Percentiles rank a stretch among this genome's conserved stretches.
Conservation (phyloP, 2,888 invertebrate species). For the Incurvaria masculella region DNA sequence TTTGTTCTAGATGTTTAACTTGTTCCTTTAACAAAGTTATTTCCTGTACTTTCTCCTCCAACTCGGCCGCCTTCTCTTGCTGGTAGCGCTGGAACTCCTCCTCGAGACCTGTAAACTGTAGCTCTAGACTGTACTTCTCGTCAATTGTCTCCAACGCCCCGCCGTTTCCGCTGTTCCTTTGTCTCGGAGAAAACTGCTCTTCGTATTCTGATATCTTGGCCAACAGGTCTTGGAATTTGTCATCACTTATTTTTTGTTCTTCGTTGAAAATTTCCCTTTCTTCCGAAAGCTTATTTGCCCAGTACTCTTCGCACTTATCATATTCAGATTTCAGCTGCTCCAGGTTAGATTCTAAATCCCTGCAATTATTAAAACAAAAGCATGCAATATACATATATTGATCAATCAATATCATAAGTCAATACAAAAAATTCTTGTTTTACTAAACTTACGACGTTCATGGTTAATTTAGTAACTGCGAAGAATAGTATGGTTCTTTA, state of each 20-base stretch:
- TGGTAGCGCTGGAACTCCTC: slow-evolving; percentile 63
- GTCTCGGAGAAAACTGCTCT: slow-evolving; percentile 61
- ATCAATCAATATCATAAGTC: too few relatives aligned
- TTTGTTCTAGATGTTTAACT: slow-evolving; percentile 35
- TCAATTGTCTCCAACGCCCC: slow-evolving; percentile 59
- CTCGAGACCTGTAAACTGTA: slow-evolving; percentile 66
- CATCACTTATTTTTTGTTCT: slow-evolving; percentile 72
- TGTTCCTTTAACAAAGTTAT: slow-evolving; percentile 49
- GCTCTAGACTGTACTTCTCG: slow-evolving; percentile 67
- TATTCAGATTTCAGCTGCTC: slow-evolving; percentile 75
- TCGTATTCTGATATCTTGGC: slow-evolving; percentile 78
- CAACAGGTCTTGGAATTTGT: slow-evolving; percentile 70
- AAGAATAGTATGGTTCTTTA: too few relatives aligned
- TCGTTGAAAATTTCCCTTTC: slow-evolving; percentile 72
- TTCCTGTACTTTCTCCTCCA: slow-evolving; percentile 55
- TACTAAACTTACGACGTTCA: too few relatives aligned
- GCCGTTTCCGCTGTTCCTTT: slow-evolving; percentile 38
- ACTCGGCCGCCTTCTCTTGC: slow-evolving; percentile 44
- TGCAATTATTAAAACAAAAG: slow-evolving; percentile 45
- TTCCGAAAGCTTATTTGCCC: slow-evolving; percentile 74
- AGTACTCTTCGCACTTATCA: slow-evolving; percentile 85
- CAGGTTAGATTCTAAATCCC: slow-evolving; percentile 69
- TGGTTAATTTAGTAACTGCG: too few relatives aligned
- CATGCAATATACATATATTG: too few relatives aligned
- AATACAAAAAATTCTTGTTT: too few relatives aligned